Conservation (phyloP, 2,888 invertebrate species). For the Aspidapion aeneum region DNA sequence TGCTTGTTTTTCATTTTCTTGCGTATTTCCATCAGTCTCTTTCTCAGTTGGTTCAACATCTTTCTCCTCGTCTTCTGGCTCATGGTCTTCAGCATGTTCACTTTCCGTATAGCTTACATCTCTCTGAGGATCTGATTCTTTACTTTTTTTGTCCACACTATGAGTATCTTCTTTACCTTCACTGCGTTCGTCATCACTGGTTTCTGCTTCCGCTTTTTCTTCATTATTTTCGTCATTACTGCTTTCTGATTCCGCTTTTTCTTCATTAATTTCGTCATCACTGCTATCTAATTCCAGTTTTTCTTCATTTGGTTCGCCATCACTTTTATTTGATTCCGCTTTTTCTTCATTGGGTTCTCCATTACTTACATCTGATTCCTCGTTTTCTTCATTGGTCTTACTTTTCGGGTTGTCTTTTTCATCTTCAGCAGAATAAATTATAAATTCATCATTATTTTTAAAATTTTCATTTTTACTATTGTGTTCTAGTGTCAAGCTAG, state of each 20-base stretch:
- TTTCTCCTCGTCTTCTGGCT: slow-evolving; percentile 7
- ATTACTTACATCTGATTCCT: slow-evolving; percentile 13
- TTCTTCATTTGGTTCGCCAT: neutral
- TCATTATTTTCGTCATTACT: slow-evolving; percentile 19
- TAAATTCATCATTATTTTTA: neutral
- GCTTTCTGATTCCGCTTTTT: slow-evolving; percentile 11
- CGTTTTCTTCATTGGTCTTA: neutral
- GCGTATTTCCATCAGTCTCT: too few species aligned
- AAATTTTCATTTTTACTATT: neutral
- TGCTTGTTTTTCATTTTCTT: neutral
- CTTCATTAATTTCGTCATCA: slow-evolving; percentile 3
- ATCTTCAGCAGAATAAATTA: neutral
- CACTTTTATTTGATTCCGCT: too few species aligned
- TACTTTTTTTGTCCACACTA: too few species aligned
- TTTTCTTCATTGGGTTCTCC: slow-evolving; percentile 18
- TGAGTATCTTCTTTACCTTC: neutral
- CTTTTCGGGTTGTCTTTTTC: slow-evolving; percentile 6
- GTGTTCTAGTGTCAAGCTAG: neutral
- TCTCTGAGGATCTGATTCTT: neutral
- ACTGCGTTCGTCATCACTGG: neutral
- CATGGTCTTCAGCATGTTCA: slow-evolving; percentile 11
- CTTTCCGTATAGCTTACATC: slow-evolving; percentile 13
- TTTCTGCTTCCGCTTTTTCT: slow-evolving; percentile 7
- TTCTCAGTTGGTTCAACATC: slow-evolving; percentile 2
- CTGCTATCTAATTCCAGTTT: slow-evolving; percentile 13